Base-by-base conservation (phyloP, 2,888 invertebrate genomes). In the Heteropelma amictum region DNA sequence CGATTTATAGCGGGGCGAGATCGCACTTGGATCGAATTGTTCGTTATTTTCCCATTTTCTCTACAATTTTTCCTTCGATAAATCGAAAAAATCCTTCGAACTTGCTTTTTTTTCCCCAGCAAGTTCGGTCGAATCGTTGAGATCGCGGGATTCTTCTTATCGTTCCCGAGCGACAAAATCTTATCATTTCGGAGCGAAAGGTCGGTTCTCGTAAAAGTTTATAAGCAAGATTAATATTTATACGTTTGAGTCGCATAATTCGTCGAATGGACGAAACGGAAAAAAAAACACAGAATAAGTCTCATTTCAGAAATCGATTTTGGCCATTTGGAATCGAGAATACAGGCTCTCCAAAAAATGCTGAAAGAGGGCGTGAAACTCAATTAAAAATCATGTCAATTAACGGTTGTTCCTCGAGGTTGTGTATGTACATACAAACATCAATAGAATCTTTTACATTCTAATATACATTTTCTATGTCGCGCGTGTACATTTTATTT, bases 281-380 rank as follows among this genome's bases (percentile, higher is more conserved):
- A 47, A 26, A 49, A 54, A 60, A 51, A 60, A 35, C n/a, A n/a
- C n/a, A n/a, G n/a, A n/a, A n/a, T n/a, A n/a, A n/a, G n/a, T n/a
- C n/a, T n/a, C n/a, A n/a, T 28, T 51, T 26, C 77, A 84, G 87
- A 87, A 69, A 77, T 87, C 21, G 89, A 90, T 65, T 89, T 89
- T 72, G 84, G 84, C 28, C 86, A 86, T 72, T 82, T 90, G 74
- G 90, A 90, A 80, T 86, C 86, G 33, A 85, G 90, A 82, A 90
- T 90, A 71, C 84, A 86, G 38, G 81, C 85, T 3, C 80, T 90
- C 12, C 89, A 90, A 72, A 89, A 87, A 76, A 85, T 90, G 85
- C 81, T 90, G 33, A 87, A 88, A 76, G 83, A 87, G 60, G 85
- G 85, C 61, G 79, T 85, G 65, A 84, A 83, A 61, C 72, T 85